Conservation (phyloP, 1,140 invertebrate genomes). For the Drosophila mojavensis region DNA sequence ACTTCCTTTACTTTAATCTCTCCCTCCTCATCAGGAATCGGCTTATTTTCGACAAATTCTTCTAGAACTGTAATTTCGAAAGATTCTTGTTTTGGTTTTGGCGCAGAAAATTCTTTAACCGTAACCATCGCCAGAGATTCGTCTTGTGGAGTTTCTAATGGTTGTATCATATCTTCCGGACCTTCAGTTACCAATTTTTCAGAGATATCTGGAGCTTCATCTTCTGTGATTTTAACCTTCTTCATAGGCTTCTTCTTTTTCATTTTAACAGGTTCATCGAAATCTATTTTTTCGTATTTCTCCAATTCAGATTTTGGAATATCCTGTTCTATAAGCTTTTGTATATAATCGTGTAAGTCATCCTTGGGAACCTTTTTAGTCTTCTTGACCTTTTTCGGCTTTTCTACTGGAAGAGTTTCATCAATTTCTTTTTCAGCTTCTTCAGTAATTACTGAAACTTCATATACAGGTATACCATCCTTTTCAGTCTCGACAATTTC, state of each 20-base stretch:
- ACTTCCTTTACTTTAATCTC: conserved; percentile 67
- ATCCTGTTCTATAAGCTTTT: conserved; percentile 80
- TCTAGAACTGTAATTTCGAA: conserved; percentile 65
- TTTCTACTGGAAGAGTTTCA: conserved; percentile 64
- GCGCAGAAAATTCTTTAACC: conserved; percentile 68
- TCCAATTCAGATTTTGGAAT: conserved; percentile 82
- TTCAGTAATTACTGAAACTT: conserved; percentile 75
- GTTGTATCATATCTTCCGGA: conserved; percentile 2
- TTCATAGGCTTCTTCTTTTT: conserved; percentile 81
- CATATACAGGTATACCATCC: conserved; percentile 76
- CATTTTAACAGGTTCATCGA: conserved; percentile 72
- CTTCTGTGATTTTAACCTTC: conserved; percentile 63
- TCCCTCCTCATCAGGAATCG: conserved; percentile 52
- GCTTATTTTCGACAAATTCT: conserved; percentile 59
- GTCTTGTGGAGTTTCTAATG: conserved; percentile 41
- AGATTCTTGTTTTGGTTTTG: conserved; percentile 64
- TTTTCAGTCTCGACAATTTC: conserved; percentile 84
- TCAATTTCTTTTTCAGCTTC: conserved; percentile 41
- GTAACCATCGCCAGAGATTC: conserved; percentile 54
- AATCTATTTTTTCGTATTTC: conserved; percentile 82
- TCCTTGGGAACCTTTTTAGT: conserved; percentile 72
- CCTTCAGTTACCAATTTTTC: conserved; percentile 54
- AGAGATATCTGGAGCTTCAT: conserved; percentile 51
- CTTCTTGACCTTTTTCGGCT: conserved; percentile 66
- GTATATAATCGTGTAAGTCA: conserved; percentile 79